Conservation (phyloP, 2,797 vertebrate species). For the Cottoperca gobio region DNA sequence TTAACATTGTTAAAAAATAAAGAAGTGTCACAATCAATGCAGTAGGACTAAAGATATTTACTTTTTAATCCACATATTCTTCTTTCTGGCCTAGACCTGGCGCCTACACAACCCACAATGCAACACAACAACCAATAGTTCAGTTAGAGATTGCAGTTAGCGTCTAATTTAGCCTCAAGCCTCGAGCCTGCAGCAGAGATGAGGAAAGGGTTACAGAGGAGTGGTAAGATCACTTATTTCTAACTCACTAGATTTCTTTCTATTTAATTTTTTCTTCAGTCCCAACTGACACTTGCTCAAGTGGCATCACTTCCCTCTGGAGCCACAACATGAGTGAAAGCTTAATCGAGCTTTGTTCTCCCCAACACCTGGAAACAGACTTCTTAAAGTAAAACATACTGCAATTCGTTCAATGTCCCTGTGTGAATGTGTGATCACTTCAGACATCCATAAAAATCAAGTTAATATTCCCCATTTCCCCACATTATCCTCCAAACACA, state of each 20-base stretch:
- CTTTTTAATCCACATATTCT: too few species aligned
- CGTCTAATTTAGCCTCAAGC: too few species aligned
- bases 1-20: too few species aligned
- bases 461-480: slow-evolving; percentile 8
- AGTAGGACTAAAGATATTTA: too few species aligned
- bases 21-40: too few species aligned
- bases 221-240: background rate
- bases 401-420: background rate
- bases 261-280: too few species aligned
- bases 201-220: background rate
- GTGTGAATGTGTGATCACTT: background rate
- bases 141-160: too few species aligned
- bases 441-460: background rate
- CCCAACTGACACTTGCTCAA: too few species aligned
- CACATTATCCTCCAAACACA: slow-evolving; percentile 3
- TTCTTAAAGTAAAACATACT: background rate
- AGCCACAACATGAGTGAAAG: background rate
- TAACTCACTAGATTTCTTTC: too few species aligned
- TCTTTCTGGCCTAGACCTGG: too few species aligned
- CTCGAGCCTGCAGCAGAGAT: background rate
- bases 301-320: background rate
- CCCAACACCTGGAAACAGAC: background rate
- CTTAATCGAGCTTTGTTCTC: background rate
- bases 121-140: too few species aligned
- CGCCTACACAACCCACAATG: too few species aligned